Conservation (phyloP, 2,113 vertebrate genomes). For the Aspiorhynchus laticeps region DNA sequence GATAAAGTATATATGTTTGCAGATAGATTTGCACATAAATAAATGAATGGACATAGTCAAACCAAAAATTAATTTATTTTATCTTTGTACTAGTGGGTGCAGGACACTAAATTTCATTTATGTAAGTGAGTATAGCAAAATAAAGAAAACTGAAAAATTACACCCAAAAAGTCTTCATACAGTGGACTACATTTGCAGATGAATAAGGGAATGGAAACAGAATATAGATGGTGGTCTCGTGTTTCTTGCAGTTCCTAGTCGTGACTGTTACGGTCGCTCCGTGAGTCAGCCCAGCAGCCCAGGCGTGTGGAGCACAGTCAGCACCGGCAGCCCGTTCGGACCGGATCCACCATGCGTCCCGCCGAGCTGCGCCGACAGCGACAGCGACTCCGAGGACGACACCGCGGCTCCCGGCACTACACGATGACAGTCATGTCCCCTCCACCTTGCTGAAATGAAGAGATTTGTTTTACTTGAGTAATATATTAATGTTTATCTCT, state of each 20-base stretch:
- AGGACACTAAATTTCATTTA: no score
- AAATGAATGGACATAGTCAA: no score
- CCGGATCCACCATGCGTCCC: conserved; percentile 17
- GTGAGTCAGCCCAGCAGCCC: conserved; percentile 56
- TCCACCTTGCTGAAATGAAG: not conserved
- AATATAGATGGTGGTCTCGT: not conserved
- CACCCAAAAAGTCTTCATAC: no score
- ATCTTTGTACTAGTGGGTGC: no score
- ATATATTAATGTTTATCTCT: not conserved
- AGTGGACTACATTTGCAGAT: no score
- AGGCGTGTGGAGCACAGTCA: conserved; percentile 60
- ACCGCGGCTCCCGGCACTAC: conserved; percentile 25
- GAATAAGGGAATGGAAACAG: not conserved
- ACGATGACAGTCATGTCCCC: conserved; percentile 37
- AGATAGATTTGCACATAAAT: no score
- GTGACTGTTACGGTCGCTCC: conserved; percentile 57
- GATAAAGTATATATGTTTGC: no score
- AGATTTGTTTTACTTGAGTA: not conserved
- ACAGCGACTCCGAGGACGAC: conserved; percentile 55
- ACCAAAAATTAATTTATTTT: no score
- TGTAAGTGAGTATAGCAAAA: no score
- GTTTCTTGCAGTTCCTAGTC: conserved; percentile 63
- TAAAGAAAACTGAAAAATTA: no score
- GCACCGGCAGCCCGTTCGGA: conserved; percentile 40
- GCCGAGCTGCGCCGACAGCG: conserved; percentile 54